Percentiles rank a stretch among this genome's conserved stretches.
Conservation (phyloP, 2,797 vertebrate species). For the Anniella stebbinsi region DNA sequence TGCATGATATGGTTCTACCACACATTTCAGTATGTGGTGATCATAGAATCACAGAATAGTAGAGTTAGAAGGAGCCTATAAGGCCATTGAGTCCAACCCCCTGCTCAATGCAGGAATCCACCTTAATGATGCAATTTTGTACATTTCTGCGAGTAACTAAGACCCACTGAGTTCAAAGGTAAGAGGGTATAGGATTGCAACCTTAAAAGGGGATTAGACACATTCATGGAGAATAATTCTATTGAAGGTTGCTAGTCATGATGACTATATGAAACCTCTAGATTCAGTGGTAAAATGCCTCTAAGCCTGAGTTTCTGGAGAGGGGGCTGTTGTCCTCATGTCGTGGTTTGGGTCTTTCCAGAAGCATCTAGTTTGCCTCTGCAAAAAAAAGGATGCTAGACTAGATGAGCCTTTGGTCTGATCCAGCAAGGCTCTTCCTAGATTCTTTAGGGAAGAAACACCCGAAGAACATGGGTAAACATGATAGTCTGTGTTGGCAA, state of each 20-base stretch:
- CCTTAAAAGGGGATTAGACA: not conserved
- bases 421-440: not conserved
- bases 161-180: too few relatives aligned
- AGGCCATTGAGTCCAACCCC: too few relatives aligned
- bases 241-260: too few relatives aligned
- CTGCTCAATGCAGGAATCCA: too few relatives aligned
- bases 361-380: not conserved
- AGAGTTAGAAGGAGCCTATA: too few relatives aligned
- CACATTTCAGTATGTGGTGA: not conserved
- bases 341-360: not conserved
- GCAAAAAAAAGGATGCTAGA: not conserved
- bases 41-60: too few relatives aligned
- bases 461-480: not conserved
- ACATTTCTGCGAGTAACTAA: too few relatives aligned
- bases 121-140: too few relatives aligned
- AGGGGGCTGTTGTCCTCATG: too few relatives aligned
- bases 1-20: not conserved
- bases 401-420: not conserved
- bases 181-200: not conserved
- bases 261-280: not conserved
- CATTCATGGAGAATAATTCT: not conserved
- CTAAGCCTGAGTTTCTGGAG: not conserved
- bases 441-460: not conserved
- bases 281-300: not conserved
- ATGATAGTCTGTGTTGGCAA: not conserved